Conservation (phyloP, 2,888 invertebrate species). For the Mantis religiosa region DNA sequence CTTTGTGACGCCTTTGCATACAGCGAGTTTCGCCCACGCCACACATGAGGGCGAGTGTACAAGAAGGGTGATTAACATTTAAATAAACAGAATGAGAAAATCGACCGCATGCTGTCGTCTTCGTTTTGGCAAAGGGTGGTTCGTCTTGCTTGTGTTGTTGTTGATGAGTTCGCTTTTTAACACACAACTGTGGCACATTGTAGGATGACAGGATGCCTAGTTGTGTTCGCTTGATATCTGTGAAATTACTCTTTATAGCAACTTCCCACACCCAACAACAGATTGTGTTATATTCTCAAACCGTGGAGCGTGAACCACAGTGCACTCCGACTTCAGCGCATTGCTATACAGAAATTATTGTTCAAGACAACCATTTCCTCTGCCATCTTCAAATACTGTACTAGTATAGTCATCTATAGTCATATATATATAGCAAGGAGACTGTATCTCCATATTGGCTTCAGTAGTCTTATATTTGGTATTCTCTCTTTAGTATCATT, state of each 20-base stretch:
- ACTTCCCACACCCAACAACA: neutral
- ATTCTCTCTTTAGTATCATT: too few relatives aligned
- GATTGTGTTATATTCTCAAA: neutral
- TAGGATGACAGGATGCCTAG: neutral
- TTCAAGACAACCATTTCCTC: too few relatives aligned
- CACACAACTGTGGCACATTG: neutral
- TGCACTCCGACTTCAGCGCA: too few relatives aligned
- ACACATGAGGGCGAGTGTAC: neutral
- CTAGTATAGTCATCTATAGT: too few relatives aligned
- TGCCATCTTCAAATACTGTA: rapidly evolving
- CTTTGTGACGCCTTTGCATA: neutral
- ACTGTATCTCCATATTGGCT: too few relatives aligned
- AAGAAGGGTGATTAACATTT: neutral
- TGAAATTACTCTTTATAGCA: neutral
- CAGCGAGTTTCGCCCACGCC: neutral
- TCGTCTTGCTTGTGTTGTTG: neutral
- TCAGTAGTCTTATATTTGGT: too few relatives aligned
- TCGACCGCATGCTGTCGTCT: neutral
- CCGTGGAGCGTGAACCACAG: neutral
- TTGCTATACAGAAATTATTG: too few relatives aligned
- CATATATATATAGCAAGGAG: too few relatives aligned
- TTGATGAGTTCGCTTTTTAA: neutral
- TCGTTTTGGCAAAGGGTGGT: neutral
- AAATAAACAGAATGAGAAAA: neutral
- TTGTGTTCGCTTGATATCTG: neutral